phyloP scores from a whole-genome alignment of 2,888 invertebrate species.

The Protodeltote pygarga region DNA sequence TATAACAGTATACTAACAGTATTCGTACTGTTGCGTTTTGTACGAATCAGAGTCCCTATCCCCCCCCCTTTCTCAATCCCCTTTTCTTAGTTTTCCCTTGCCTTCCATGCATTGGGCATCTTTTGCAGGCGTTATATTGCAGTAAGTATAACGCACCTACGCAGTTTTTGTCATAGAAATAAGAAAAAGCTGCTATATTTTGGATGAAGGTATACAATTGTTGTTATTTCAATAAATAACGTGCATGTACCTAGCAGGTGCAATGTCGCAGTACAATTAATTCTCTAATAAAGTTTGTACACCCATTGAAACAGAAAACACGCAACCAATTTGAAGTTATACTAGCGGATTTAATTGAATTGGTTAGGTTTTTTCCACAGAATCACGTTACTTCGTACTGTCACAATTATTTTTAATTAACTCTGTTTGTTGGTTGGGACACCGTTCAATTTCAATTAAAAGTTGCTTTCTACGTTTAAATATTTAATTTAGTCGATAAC shows the following conservation, averaged over 20 bases:
- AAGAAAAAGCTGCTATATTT: too few relatives aligned
- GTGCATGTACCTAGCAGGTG: conserved; percentile 7
- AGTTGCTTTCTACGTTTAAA: too few relatives aligned
- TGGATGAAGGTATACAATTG: background rate
- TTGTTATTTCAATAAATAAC: background rate
- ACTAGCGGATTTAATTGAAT: conserved; percentile 38
- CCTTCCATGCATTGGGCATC: too few relatives aligned
- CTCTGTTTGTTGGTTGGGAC: conserved; percentile 3
- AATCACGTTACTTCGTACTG: conserved; percentile 4
- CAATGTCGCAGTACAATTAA: conserved; percentile 16
- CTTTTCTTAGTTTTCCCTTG: too few relatives aligned
- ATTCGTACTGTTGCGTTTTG: too few relatives aligned
- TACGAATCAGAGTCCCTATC: too few relatives aligned
- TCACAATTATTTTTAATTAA: conserved; percentile 30
- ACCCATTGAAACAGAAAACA: conserved; percentile 34
- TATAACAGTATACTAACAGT: too few relatives aligned
- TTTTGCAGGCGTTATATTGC: too few relatives aligned
- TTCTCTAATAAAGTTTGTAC: conserved; percentile 37
- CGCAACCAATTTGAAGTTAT: conserved; percentile 39
- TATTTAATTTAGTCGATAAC: too few relatives aligned
- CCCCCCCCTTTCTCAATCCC: too few relatives aligned
- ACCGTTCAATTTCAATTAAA: conserved; percentile 16
- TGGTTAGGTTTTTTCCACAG: conserved; percentile 32
- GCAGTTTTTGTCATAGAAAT: too few relatives aligned
- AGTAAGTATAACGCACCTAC: too few relatives aligned